These are phyloP conservation scores for Drosophila melanosoma DNA, from an alignment of 2,888 invertebrate genomes.

Conservation along the genomic window DNA sequence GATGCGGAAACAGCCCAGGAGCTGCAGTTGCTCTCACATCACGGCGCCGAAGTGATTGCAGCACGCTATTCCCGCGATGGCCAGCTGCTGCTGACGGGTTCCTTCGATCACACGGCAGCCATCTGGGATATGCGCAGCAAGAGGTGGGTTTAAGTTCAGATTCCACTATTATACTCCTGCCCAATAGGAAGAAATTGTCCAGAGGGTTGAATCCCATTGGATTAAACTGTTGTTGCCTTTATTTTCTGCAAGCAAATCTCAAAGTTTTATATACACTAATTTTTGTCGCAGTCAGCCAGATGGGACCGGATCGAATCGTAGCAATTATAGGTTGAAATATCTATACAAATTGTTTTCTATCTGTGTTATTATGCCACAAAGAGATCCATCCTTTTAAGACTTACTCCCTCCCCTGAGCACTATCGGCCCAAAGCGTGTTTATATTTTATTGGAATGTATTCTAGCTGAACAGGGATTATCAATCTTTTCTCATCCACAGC, in stretches of 20 bases:
- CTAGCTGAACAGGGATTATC: neutral
- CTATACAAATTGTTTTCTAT: neutral
- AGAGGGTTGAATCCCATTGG: neutral
- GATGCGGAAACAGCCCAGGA: conserved; percentile 89
- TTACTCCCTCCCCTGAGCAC: neutral
- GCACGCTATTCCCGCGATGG: conserved; percentile 90
- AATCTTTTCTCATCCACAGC: conserved; percentile 81
- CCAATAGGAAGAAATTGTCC: neutral
- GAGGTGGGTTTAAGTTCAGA: conserved; percentile 84
- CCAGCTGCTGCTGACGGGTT: conserved; percentile 90
- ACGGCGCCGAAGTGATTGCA: conserved; percentile 91
- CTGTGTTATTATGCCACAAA: neutral
- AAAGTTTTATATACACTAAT: neutral
- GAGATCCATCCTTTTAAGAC: neutral
- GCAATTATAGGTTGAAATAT: neutral
- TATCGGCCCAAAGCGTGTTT: neutral
- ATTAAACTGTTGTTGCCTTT: neutral
- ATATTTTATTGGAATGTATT: neutral
- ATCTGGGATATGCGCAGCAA: conserved; percentile 90
- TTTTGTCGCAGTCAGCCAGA: neutral
- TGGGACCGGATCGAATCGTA: neutral
- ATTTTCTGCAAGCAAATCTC: neutral
- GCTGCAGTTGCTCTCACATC: conserved; percentile 87
- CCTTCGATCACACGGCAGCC: conserved; percentile 91
- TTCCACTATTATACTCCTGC: neutral